Conservation (phyloP, 2,888 invertebrate species). For the Plusia festucae region DNA sequence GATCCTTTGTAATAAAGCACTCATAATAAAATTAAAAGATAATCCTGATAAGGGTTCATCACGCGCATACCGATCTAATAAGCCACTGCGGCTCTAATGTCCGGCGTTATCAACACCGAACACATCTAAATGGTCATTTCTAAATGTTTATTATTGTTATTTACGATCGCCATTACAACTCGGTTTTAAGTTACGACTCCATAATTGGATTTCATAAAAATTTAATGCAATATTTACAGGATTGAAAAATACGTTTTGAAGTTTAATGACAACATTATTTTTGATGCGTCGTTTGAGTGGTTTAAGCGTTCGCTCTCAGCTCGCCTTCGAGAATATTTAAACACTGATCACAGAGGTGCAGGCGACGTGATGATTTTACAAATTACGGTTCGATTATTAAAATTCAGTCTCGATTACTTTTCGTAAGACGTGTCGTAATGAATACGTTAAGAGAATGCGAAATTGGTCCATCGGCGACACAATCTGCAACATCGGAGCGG, state of each 20-base stretch:
- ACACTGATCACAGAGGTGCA: constrained; percentile 45
- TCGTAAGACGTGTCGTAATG: constrained; percentile 55
- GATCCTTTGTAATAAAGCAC: constrained; percentile 70
- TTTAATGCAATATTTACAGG: constrained; percentile 59
- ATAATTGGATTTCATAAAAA: constrained; percentile 74
- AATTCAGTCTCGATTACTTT: constrained; percentile 17
- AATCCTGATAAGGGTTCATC: constrained; percentile 62
- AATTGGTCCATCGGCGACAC: constrained; percentile 52
- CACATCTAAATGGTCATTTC: constrained; percentile 76
- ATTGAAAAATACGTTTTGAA: constrained; percentile 50
- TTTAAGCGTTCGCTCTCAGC: constrained; percentile 39
- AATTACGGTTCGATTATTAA: constrained; percentile 26
- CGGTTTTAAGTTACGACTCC: constrained; percentile 66
- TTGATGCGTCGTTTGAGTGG: constrained; percentile 48
- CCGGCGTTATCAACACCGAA: constrained; percentile 67
- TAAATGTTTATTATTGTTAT: constrained; percentile 71
- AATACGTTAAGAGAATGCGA: constrained; percentile 64
- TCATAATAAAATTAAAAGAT: constrained; percentile 75
- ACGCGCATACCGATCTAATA: constrained; percentile 66
- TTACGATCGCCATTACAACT: constrained; percentile 66
- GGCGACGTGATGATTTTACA: constrained; percentile 36
- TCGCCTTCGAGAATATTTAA: constrained; percentile 53
- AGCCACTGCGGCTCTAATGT: constrained; percentile 54
- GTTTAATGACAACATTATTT: constrained; percentile 55
- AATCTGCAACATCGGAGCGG: constrained; percentile 64